phyloP scores from a whole-genome alignment of 2,888 invertebrate genomes.

The Siphlonurus alternatus region DNA sequence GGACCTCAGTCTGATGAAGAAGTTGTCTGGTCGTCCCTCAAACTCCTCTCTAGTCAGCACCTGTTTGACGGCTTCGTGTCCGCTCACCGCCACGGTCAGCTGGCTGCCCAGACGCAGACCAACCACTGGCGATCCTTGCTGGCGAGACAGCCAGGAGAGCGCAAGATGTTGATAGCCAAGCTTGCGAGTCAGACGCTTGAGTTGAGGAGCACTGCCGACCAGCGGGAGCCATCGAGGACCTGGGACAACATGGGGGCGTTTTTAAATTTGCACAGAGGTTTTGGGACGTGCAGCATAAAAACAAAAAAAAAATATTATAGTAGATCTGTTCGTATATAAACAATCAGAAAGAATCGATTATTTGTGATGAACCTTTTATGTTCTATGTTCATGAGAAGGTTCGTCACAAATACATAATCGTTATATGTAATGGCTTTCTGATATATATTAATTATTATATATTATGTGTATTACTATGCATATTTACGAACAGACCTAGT shows the following conservation, averaged over 20 bases:
- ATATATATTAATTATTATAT: too few species aligned
- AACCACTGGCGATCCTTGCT: conserved; percentile 33
- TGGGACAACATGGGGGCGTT: conserved; percentile 18
- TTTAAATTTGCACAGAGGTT: too few species aligned
- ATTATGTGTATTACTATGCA: too few species aligned
- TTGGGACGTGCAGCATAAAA: neutral
- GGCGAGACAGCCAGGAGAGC: conserved; percentile 28
- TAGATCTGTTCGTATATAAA: neutral
- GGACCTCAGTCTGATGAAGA: conserved; percentile 41
- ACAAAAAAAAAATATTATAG: neutral
- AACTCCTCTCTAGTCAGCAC: conserved; percentile 39
- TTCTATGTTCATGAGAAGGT: too few species aligned
- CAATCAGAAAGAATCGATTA: neutral
- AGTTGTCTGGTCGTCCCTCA: conserved; percentile 46
- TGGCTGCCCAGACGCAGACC: conserved; percentile 39
- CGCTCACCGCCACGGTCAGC: conserved; percentile 34
- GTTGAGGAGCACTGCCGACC: conserved; percentile 24
- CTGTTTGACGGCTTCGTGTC: conserved; percentile 32
- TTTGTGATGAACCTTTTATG: too few species aligned
- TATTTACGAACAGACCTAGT: too few species aligned
- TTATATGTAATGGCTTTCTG: too few species aligned
- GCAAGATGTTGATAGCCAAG: conserved; percentile 35
- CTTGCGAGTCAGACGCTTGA: conserved; percentile 23
- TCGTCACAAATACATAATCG: too few species aligned
- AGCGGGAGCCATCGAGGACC: conserved; percentile 31